Percentiles rank a stretch among this genome's conserved stretches.
These are phyloP conservation scores for Rhinatrema bivittatum DNA, from an alignment of 2,797 vertebrate genomes.

Conservation along the genomic window DNA sequence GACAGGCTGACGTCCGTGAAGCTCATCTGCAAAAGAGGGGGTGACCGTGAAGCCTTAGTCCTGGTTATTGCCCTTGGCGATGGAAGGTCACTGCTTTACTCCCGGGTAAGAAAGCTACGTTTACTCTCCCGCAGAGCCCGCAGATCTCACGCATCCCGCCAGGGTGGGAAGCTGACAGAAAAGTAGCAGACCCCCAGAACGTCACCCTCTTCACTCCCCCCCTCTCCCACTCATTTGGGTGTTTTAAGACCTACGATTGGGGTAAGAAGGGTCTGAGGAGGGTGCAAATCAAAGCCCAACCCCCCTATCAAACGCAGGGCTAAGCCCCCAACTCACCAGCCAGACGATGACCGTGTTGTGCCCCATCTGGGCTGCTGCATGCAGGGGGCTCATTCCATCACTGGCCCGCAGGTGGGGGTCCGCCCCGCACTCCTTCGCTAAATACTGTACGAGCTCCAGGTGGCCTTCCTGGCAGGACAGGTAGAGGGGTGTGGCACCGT, in stretches of 20 bases:
- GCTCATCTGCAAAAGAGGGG: constrained; percentile 64
- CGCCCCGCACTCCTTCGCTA: constrained; percentile 88
- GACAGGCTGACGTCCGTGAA: constrained; percentile 78
- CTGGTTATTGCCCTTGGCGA: too few species aligned
- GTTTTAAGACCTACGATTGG: too few species aligned
- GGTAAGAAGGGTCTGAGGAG: too few species aligned
- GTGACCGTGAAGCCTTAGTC: background rate
- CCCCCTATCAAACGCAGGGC: too few species aligned
- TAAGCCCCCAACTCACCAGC: constrained; percentile 81
- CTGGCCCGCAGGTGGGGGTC: constrained; percentile 76
- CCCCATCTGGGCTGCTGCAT: constrained; percentile 94
- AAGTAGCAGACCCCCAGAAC: too few species aligned
- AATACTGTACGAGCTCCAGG: constrained; percentile 86
- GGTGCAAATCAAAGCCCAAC: too few species aligned
- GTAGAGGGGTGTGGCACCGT: constrained; percentile 95
- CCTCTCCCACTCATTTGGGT: too few species aligned
- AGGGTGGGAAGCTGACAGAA: too few species aligned
- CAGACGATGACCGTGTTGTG: constrained; percentile 90
- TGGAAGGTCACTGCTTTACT: background rate
- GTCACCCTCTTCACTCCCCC: too few species aligned
- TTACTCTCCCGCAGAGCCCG: background rate
- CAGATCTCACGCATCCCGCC: too few species aligned
- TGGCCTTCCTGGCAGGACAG: constrained; percentile 97
- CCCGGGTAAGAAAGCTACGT: background rate
- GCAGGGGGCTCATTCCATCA: constrained; percentile 90